Evolutionary conservation across 2,797 vertebrate species (phyloP), one percentile per base, ranked within the genome.

Genomic region (Centropyge bicolor): DNA sequence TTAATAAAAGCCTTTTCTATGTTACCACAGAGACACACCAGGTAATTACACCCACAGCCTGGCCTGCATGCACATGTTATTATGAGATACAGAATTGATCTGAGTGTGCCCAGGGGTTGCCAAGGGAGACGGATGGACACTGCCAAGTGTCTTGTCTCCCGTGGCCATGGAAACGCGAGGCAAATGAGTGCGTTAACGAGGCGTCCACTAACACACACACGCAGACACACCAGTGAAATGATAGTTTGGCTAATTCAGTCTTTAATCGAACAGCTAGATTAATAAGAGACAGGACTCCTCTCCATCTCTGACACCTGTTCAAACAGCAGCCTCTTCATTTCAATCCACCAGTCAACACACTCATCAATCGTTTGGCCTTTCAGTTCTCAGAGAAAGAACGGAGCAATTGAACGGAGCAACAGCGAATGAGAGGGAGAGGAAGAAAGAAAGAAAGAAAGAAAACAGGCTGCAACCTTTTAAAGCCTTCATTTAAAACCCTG

Each of bases 401-500:
- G 74, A 78, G 59, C 51, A 63, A 80, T 46, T 80, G 79, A 64
- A 78, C 73, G 57, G 56, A 74, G 65, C 66, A 69, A 68, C 68
- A 52, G 64, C 68, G 62, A 80, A 74, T 27, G 19, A 70, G 60
- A 71, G 62, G 17, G 51, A 72, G 71, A 74, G 69, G 48, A 63
- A 57, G 31, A 80, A 84, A 89, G n/a, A n/a, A n/a, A n/a, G n/a
- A n/a, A n/a, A n/a, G n/a, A 51, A 63, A 57, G 31, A 80, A 84
- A 89, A 79, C 36, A 52, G 69, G 62, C 84, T 85, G 88, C 89
- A 94, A 92, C 83, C 88, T 89, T 93, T 94, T 86, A 88, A 90
- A 93, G 88, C 86, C 82, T 89, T 91, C 89, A 93, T 95, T 94
- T 93, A 92, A 94, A 93, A 80, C 93, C 93, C 93, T 86, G 70